A percentile compares a stretch with the other conserved stretches of the same genome.
Evolutionary conservation across 30 jellyfish, hydroid and myxozoan species (phyloP).

Genomic region (Pseudorhiza aurosa): DNA sequence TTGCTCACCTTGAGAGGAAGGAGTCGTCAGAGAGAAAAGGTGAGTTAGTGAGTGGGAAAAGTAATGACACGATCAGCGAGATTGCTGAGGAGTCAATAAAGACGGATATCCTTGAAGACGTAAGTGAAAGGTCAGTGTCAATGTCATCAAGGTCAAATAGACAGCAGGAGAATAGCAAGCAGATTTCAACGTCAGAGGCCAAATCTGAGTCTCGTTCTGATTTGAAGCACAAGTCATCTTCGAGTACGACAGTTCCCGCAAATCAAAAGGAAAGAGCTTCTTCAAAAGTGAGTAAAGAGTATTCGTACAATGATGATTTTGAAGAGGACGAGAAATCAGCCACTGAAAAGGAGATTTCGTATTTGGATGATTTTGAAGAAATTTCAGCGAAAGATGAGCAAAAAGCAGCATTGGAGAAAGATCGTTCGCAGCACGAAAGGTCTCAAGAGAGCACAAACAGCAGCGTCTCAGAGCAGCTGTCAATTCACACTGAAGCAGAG

Average conservation of each 20-base stretch:
- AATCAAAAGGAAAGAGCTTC: neutral
- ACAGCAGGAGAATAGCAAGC: neutral
- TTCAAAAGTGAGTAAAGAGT: neutral
- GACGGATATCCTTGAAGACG: conserved; percentile 14
- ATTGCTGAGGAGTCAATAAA: conserved; percentile 6
- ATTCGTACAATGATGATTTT: conserved; percentile 22
- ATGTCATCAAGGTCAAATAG: neutral
- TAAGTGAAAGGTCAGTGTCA: conserved; percentile 4
- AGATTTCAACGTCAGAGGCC: neutral
- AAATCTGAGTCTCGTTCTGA: neutral
- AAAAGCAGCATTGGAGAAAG: neutral
- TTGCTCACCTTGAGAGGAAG: conserved; percentile 3
- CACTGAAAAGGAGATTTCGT: conserved; percentile 23
- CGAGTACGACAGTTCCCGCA: neutral
- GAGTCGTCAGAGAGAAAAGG: neutral
- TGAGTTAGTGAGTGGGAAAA: neutral
- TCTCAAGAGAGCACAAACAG: neutral
- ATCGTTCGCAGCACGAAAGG: neutral
- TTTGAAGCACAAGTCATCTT: neutral
- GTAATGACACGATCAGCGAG: conserved; percentile 7
- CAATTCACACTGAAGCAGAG: neutral
- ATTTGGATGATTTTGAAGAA: conserved; percentile 50
- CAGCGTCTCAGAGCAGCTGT: neutral
- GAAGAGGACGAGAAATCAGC: conserved; percentile 20
- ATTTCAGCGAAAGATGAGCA: conserved; percentile 9